phyloP scores from a whole-genome alignment of 1,140 invertebrate species.

The Andrena cerasifolii region DNA sequence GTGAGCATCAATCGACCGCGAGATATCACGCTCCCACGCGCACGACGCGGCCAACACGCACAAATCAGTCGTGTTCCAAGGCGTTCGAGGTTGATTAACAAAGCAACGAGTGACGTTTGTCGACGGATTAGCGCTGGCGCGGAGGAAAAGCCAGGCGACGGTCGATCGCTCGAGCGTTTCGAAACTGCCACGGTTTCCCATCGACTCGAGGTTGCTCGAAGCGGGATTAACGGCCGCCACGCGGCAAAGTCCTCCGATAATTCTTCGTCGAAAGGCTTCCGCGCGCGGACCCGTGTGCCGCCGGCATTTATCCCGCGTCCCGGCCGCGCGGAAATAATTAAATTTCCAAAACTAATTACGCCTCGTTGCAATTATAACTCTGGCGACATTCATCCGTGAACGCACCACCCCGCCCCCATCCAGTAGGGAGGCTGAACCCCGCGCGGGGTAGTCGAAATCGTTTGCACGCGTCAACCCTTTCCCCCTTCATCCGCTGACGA shows the following conservation, averaged over 20 bases:
- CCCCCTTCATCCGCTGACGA: constrained; percentile 9
- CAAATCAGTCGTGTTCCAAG: constrained; percentile 16
- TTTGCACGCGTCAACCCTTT: constrained; percentile 7
- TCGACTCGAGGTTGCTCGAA: constrained; percentile 39
- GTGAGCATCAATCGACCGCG: neutral
- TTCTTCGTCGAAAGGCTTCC: constrained; percentile 50
- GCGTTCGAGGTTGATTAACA: constrained; percentile 35
- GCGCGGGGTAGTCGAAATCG: constrained; percentile 17
- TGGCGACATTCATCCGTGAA: constrained; percentile 64
- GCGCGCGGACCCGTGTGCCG: constrained; percentile 3
- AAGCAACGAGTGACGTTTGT: constrained; percentile 32
- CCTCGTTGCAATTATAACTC: constrained; percentile 74
- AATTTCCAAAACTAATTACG: constrained; percentile 77
- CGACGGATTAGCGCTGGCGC: constrained; percentile 25
- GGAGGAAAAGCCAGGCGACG: neutral
- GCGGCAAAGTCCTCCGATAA: constrained; percentile 58
- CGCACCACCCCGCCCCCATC: constrained; percentile 21
- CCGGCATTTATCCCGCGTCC: constrained; percentile 63
- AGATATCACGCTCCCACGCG: neutral
- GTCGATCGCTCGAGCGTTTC: constrained; percentile 4
- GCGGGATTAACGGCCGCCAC: constrained; percentile 54
- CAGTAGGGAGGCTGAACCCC: neutral
- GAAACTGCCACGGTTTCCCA: constrained; percentile 29
- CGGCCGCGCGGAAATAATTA: constrained; percentile 71
- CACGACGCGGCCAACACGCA: neutral